A percentile compares a stretch with the other conserved stretches of the same genome.
Evolutionary conservation across 2,888 invertebrate species (phyloP).

Genomic region (Calliopum simillimum): DNA sequence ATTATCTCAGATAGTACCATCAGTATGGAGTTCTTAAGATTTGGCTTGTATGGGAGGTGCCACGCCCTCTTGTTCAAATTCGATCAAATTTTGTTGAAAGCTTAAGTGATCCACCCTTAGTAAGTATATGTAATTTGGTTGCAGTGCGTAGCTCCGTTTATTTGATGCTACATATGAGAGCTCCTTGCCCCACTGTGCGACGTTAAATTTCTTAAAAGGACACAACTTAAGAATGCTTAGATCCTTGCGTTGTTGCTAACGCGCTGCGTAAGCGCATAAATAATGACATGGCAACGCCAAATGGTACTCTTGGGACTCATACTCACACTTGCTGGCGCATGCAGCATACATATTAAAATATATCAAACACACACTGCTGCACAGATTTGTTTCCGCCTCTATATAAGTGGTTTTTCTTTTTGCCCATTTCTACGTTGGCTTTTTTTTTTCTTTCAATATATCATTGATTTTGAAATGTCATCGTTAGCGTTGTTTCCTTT

Average conservation of each 20-base stretch:
- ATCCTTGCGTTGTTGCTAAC: background rate
- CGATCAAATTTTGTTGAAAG: no score
- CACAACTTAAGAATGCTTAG: no score
- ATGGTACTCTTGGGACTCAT: slow-evolving; percentile 14
- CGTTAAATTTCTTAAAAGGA: no score
- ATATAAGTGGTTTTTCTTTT: slow-evolving; percentile 1
- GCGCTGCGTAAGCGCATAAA: slow-evolving; percentile 28
- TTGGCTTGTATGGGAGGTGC: no score
- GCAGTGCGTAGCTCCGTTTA: no score
- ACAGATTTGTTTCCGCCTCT: background rate
- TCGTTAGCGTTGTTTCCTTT: slow-evolving; percentile 25
- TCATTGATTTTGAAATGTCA: slow-evolving; percentile 17
- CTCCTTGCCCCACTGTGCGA: no score
- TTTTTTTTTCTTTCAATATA: background rate
- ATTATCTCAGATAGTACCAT: no score
- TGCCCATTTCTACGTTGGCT: background rate
- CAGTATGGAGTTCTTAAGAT: no score
- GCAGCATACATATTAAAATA: background rate
- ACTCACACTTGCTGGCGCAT: background rate
- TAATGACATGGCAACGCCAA: slow-evolving; percentile 23
- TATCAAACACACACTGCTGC: background rate
- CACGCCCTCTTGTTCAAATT: no score
- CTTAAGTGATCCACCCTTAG: no score
- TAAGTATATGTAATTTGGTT: no score
- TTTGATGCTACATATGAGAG: no score